Base-by-base conservation (phyloP, 2,797 vertebrate genomes). In the Diglossa cyanea region DNA sequence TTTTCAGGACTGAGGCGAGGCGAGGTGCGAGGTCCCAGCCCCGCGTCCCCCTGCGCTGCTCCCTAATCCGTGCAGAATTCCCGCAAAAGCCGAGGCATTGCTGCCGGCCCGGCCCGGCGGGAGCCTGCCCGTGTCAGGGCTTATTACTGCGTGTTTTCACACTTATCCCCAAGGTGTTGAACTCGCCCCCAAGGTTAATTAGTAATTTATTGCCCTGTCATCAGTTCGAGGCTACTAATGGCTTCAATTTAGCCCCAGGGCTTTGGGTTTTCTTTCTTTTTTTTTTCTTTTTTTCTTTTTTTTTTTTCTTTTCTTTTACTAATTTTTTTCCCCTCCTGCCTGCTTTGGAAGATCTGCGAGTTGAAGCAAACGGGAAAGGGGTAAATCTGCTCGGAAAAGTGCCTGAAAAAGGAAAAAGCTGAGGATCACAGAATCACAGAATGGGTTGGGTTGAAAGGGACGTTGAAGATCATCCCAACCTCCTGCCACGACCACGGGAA, bases 101-200 rank as follows among this genome's bases (percentile, higher is more conserved):
- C 75, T 17, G 48, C 14, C 7, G 24, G n/a, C 54, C 54, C 23
- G 33, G 55, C 33, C 55, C 55, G 54, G 54, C 1, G 55, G 85
- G 92, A 93, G 62, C 85, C 86, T 2, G 24, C 9, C 86, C 70
- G 91, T 96, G 96, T 96, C 96, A 97, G 92, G 91, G 74, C 94
- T 94, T 95, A 95, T 96, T 97, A 97, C 90, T 79, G 51, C 82
- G 5, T 96, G 95, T 97, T 95, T 96, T 96, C 94, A 94, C 95
- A 95, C 94, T 88, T 90, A 87, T 97, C 95, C 97, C 97, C 90
- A 94, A 97, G 96, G 96, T 96, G 96, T 94, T 97, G 96, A 97
- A 96, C 93, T 96, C 87, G 86, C 90, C 88, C 91, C 60, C 61
- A 91, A 96, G 95, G 96, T 96, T 97, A 97, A 97, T 96, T 97